These are phyloP conservation scores for Gnathonemus longibarbis DNA, from an alignment of 2,113 vertebrate species.

Conservation along the genomic window DNA sequence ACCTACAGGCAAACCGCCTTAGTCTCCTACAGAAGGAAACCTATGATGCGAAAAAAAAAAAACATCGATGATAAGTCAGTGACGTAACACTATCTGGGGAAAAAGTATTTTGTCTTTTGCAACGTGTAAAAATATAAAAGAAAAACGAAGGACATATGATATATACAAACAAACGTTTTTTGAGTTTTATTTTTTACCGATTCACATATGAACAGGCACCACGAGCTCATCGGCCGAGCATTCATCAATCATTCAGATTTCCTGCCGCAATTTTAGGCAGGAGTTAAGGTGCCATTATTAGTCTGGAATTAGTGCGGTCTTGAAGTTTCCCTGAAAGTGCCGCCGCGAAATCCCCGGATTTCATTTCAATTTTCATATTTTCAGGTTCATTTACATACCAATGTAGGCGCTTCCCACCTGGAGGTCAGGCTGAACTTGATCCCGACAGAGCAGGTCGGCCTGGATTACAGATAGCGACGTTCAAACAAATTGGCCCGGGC, in stretches of 20 bases:
- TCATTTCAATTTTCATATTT: constrained; percentile 20
- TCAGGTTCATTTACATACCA: constrained; percentile 12
- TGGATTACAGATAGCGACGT: neutral
- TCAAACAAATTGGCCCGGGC: neutral
- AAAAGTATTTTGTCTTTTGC: neutral
- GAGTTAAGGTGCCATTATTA: constrained; percentile 1
- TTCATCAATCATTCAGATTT: neutral
- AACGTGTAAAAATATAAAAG: neutral
- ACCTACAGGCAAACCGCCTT: neutral
- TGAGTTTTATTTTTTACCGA: neutral
- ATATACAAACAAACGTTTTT: neutral
- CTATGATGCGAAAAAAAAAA: neutral
- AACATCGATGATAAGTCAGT: neutral
- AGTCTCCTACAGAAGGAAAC: neutral
- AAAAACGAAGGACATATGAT: neutral
- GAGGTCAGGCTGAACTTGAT: neutral
- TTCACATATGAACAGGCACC: neutral
- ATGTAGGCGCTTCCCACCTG: constrained; percentile 9
- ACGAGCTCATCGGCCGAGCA: neutral
- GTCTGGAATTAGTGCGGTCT: neutral
- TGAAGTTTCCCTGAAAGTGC: constrained; percentile 4
- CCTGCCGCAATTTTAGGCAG: neutral
- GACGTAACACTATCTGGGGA: neutral
- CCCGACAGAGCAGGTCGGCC: neutral
- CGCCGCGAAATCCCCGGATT: neutral